Percentiles rank a stretch among this genome's conserved stretches.
These are phyloP conservation scores for Oligia fasciuncula DNA, from an alignment of 2,888 invertebrate genomes.

Conservation along the genomic window DNA sequence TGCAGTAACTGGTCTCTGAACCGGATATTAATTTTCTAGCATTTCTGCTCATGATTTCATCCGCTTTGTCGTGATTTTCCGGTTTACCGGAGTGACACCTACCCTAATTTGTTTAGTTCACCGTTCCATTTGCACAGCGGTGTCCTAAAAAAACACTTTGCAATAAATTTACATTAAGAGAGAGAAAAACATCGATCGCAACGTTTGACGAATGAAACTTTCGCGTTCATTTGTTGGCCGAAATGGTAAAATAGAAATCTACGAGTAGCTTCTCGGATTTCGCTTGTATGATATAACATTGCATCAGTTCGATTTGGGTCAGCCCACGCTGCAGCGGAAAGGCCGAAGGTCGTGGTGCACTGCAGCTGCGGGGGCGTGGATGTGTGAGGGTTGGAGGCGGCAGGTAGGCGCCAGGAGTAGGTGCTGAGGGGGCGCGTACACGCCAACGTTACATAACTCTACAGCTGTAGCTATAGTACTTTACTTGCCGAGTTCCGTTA, in stretches of 20 bases:
- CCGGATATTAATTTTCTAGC: constrained; percentile 12
- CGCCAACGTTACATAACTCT: constrained; percentile 73
- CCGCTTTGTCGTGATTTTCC: not conserved
- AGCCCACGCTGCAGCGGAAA: constrained; percentile 71
- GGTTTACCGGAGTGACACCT: not conserved
- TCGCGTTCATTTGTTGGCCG: constrained; percentile 14
- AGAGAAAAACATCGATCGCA: not conserved
- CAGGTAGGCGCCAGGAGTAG: constrained; percentile 71
- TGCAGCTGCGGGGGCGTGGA: constrained; percentile 77
- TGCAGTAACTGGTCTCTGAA: constrained; percentile 6
- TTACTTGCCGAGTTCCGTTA: constrained; percentile 79
- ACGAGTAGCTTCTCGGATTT: constrained; percentile 11
- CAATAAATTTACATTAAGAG: not conserved
- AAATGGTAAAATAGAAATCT: constrained; percentile 25
- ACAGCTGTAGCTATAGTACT: constrained; percentile 58
- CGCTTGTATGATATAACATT: constrained; percentile 43
- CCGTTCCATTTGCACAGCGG: not conserved
- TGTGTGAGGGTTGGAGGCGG: constrained; percentile 70
- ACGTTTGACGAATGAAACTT: constrained; percentile 10
- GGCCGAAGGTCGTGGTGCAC: constrained; percentile 82
- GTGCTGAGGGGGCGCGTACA: constrained; percentile 70
- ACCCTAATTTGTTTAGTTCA: not conserved
- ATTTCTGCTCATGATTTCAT: not conserved
- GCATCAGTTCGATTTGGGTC: constrained; percentile 62
- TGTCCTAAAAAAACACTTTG: not conserved